phyloP scores from a whole-genome alignment of 2,888 invertebrate genomes.

The Drosophila colorata region DNA sequence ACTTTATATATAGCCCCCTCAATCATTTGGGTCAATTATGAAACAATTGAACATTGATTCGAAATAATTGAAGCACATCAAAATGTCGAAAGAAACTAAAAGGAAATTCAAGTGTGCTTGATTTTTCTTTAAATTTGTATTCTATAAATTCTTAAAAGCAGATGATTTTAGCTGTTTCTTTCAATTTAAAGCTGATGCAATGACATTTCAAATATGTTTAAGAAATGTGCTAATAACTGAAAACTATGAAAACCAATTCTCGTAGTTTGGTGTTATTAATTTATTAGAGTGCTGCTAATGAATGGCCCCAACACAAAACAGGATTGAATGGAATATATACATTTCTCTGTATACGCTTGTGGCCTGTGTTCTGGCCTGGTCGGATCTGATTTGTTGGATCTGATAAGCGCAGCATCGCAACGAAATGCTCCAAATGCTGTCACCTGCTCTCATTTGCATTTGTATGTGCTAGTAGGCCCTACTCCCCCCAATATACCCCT shows the following conservation, averaged over 20 bases:
- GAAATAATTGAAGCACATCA: conserved; percentile 2
- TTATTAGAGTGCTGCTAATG: conserved; percentile 67
- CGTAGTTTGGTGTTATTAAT: conserved; percentile 77
- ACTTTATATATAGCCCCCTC: neutral
- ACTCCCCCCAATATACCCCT: conserved; percentile 17
- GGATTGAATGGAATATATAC: conserved; percentile 23
- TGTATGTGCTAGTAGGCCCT: conserved; percentile 1
- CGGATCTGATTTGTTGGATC: conserved; percentile 21
- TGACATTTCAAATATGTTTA: conserved; percentile 8
- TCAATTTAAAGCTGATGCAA: conserved; percentile 26
- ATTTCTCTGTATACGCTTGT: neutral
- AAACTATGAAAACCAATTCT: conserved; percentile 54
- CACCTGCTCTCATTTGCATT: conserved; percentile 18
- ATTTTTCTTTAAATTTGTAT: neutral
- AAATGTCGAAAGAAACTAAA: conserved; percentile 17
- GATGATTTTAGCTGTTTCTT: neutral
- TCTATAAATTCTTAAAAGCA: too few species aligned
- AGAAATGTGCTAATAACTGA: conserved; percentile 27
- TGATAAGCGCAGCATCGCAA: conserved; percentile 23
- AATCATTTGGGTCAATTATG: conserved; percentile 21
- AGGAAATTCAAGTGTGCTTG: conserved; percentile 22
- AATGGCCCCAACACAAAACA: conserved; percentile 49
- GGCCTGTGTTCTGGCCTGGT: neutral
- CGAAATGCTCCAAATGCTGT: conserved; percentile 16
- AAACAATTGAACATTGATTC: conserved; percentile 33